These are phyloP conservation scores for Sphecodes monilicornis DNA, from an alignment of 2,888 invertebrate species.

Conservation along the genomic window DNA sequence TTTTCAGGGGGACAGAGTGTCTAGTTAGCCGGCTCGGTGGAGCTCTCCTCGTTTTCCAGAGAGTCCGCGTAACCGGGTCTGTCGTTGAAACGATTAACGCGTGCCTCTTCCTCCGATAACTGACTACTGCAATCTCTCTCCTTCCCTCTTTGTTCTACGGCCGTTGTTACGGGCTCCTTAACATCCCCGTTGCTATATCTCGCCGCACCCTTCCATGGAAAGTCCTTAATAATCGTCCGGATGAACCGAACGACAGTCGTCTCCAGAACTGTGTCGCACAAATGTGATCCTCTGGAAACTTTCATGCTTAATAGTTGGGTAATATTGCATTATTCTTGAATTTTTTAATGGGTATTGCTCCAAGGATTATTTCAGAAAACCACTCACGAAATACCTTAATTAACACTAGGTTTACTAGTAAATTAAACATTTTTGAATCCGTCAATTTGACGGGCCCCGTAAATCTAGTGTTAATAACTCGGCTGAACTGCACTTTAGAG, in stretches of 20 bases:
- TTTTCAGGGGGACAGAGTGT: slow-evolving; percentile 65
- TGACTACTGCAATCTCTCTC: not conserved
- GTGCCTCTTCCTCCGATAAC: slow-evolving; percentile 17
- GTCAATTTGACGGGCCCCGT: no score
- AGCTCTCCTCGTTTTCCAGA: slow-evolving; percentile 41
- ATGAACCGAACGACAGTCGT: not conserved
- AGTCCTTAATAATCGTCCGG: not conserved
- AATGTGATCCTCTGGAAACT: not conserved
- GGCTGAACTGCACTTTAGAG: no score
- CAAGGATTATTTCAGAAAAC: not conserved
- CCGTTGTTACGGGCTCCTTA: not conserved
- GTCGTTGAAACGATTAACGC: slow-evolving; percentile 45
- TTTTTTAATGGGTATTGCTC: not conserved
- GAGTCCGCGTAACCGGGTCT: slow-evolving; percentile 17
- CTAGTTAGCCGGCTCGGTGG: slow-evolving; percentile 45
- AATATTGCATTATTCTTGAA: not conserved
- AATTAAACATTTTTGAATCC: no score
- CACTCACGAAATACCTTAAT: no score
- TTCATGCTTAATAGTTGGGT: not conserved
- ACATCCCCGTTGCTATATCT: not conserved
- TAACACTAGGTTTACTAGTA: no score
- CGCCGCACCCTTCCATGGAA: not conserved
- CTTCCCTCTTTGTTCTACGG: not conserved
- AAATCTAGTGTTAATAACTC: no score
- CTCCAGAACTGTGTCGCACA: not conserved